phyloP scores from a whole-genome alignment of 2,888 invertebrate genomes.

The Latrodectus elegans region DNA sequence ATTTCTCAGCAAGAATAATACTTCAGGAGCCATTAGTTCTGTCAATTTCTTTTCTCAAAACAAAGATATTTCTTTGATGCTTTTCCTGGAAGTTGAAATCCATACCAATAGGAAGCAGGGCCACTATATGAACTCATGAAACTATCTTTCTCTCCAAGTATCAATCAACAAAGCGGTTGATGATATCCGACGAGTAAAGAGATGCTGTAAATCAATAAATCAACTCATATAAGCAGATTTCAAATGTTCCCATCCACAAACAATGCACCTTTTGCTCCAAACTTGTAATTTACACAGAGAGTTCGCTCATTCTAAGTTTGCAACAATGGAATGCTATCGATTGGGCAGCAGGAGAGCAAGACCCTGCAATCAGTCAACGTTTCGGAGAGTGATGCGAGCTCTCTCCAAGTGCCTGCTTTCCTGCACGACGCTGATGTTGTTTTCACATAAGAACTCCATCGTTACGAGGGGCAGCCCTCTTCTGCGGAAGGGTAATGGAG shows the following conservation, averaged over 20 bases:
- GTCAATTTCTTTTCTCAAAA: constrained; percentile 15
- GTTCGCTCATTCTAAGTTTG: constrained; percentile 26
- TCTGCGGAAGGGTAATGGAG: constrained; percentile 34
- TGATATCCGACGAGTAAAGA: constrained; percentile 15
- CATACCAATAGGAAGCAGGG: constrained; percentile 9
- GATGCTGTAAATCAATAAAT: constrained; percentile 35
- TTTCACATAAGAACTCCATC: constrained; percentile 49
- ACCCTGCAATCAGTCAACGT: constrained; percentile 41
- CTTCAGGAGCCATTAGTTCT: constrained; percentile 1
- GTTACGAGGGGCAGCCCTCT: constrained; percentile 13
- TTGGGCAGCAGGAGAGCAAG: constrained; percentile 3
- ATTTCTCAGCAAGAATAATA: not conserved
- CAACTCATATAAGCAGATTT: constrained; percentile 15
- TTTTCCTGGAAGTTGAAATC: not conserved
- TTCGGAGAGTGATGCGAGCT: constrained; percentile 10
- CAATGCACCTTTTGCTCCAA: constrained; percentile 39
- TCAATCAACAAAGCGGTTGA: constrained; percentile 35
- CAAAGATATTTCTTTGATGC: constrained; percentile 34
- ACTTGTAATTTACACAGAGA: constrained; percentile 55
- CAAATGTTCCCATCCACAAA: constrained; percentile 28
- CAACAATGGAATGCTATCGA: constrained; percentile 50
- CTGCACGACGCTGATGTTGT: constrained; percentile 36
- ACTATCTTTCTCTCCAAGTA: constrained; percentile 13
- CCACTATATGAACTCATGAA: constrained; percentile 1
- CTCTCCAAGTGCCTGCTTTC: not conserved